Conservation (phyloP, 2,888 invertebrate genomes). For the Lithosia quadra region DNA sequence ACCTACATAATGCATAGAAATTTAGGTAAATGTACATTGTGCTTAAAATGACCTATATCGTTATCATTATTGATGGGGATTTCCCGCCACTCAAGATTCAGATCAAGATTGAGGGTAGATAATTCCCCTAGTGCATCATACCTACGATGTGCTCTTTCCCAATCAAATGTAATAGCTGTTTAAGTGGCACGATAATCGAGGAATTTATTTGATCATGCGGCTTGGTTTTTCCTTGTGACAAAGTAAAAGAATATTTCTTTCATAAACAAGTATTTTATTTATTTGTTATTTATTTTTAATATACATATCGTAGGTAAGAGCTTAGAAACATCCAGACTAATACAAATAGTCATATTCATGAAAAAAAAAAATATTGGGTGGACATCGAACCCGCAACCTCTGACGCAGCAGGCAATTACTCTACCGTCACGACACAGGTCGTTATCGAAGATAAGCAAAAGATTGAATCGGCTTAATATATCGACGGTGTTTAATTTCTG, state of each 20-base stretch:
- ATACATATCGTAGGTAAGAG: too few relatives aligned
- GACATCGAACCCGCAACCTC: too few relatives aligned
- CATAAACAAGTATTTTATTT: constrained; percentile 2
- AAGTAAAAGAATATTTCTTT: constrained; percentile 14
- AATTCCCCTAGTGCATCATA: neutral
- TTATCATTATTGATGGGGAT: neutral
- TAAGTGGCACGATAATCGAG: neutral
- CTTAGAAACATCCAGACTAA: too few relatives aligned
- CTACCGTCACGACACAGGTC: too few relatives aligned
- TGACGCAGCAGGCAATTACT: too few relatives aligned
- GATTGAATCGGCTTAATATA: neutral
- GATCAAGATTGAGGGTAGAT: too few relatives aligned
- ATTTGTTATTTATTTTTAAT: too few relatives aligned
- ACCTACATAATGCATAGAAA: too few relatives aligned
- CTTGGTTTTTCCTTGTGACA: constrained; percentile 37
- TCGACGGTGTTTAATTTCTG: neutral
- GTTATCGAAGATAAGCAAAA: too few relatives aligned
- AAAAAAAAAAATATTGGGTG: neutral
- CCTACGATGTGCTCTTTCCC: neutral
- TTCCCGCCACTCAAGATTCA: neutral
- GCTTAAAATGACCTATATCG: neutral
- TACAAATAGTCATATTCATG: too few relatives aligned
- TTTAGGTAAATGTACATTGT: too few relatives aligned
- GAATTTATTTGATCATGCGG: neutral
- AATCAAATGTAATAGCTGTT: neutral